Conservation (phyloP, 2,113 vertebrate species). For the Brachionichthys hirsutus region DNA sequence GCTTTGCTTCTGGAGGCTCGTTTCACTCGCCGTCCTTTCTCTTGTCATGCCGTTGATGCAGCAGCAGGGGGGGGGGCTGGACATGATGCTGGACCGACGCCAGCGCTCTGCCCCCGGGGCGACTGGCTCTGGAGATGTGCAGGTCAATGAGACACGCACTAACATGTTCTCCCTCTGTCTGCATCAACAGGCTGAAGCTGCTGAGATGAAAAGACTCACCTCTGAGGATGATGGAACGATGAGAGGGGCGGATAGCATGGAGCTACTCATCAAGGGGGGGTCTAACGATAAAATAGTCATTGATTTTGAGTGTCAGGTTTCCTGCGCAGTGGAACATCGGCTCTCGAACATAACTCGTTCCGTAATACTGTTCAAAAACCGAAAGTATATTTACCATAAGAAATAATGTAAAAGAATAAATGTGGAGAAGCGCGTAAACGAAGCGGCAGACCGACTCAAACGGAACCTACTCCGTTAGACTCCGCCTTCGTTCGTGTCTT, state of each 20-base stretch:
- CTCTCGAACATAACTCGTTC: too few relatives aligned
- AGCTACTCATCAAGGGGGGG: conserved; percentile 16
- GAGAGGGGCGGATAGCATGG: conserved; percentile 16
- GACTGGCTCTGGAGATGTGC: neutral
- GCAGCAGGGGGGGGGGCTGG: neutral
- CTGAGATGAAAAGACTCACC: conserved; percentile 12
- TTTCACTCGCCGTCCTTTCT: neutral
- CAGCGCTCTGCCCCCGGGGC: neutral
- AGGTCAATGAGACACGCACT: neutral
- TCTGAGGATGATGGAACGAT: conserved; percentile 17
- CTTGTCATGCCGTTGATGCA: neutral
- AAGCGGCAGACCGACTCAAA: too few relatives aligned
- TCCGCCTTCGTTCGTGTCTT: too few relatives aligned
- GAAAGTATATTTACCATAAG: too few relatives aligned
- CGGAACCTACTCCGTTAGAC: too few relatives aligned
- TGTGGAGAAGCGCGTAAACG: too few relatives aligned
- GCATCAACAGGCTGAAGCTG: conserved; percentile 65
- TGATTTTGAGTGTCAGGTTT: too few relatives aligned
- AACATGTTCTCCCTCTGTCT: conserved; percentile 42
- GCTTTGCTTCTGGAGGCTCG: too few relatives aligned
- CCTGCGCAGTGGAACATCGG: too few relatives aligned
- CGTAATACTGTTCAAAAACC: too few relatives aligned
- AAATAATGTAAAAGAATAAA: too few relatives aligned
- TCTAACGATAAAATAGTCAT: too few relatives aligned
- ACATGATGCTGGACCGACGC: neutral